A percentile compares a stretch with the other conserved stretches of the same genome.
Conservation (phyloP, 2,113 vertebrate genomes). For the Lophius piscatorius region DNA sequence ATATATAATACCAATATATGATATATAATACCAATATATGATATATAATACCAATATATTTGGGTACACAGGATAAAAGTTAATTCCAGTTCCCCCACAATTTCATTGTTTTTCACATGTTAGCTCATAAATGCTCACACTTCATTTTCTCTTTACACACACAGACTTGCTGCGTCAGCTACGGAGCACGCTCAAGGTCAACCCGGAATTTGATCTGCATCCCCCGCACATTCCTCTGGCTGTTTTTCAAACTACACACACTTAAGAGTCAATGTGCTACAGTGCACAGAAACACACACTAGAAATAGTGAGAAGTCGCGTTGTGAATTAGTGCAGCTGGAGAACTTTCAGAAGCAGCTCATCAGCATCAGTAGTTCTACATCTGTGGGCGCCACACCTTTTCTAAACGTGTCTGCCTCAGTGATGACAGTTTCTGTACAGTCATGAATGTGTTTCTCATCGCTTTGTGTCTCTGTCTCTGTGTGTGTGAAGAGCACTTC, state of each 20-base stretch:
- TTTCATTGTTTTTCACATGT: neutral
- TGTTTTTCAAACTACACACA: constrained; percentile 31
- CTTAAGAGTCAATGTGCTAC: neutral
- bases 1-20: neutral
- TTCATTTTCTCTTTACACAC: constrained; percentile 24
- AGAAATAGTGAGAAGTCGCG: constrained; percentile 12
- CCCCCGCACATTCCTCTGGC: constrained; percentile 74
- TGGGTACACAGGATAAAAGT: no score
- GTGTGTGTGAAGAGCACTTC: no score
- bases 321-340: constrained; percentile 35
- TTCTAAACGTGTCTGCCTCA: no score
- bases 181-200: constrained; percentile 71
- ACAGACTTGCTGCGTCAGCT: constrained; percentile 66
- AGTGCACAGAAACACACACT: constrained; percentile 2
- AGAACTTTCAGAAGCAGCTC: constrained; percentile 23
- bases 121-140: neutral
- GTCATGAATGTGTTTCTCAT: no score
- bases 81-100: no score
- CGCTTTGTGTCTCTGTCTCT: neutral
- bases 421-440: no score
- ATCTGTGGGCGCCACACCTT: neutral
- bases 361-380: constrained; percentile 7
- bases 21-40: neutral
- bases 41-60: neutral
- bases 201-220: constrained; percentile 72